Conservation (phyloP, 2,888 invertebrate genomes). For the Osmoderma eremita region DNA sequence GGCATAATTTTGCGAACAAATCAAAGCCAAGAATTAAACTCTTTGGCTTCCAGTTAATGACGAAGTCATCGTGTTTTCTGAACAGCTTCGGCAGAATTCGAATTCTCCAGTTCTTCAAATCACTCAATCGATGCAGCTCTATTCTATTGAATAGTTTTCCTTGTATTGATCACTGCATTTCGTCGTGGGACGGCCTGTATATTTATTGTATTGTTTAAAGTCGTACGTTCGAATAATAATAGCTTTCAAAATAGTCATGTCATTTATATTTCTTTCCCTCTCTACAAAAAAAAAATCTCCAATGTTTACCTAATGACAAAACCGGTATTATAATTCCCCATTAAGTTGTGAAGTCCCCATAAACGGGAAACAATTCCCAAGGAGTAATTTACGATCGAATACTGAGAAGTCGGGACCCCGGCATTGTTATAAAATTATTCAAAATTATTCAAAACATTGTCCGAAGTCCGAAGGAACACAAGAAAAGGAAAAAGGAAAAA, state of each 20-base stretch:
- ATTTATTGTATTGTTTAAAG: too few species aligned
- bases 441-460: constrained; percentile 62
- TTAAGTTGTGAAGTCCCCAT: not conserved
- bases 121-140: not conserved
- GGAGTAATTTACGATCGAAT: constrained; percentile 52
- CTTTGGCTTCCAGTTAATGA: not conserved
- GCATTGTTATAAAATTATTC: constrained; percentile 59
- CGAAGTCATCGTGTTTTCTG: not conserved
- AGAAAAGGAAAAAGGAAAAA: constrained; percentile 45
- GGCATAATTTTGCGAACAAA: not conserved
- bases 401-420: constrained; percentile 53
- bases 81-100: not conserved
- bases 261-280: not conserved
- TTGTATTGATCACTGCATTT: too few species aligned
- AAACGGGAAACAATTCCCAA: constrained; percentile 48
- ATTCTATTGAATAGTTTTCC: too few species aligned
- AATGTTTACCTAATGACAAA: constrained; percentile 24
- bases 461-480: constrained; percentile 40
- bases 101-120: constrained; percentile 6
- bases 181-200: too few species aligned
- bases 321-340: constrained; percentile 1
- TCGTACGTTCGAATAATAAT: too few species aligned
- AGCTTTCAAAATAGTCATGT: too few species aligned
- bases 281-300: constrained; percentile 2
- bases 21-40: not conserved